Percentiles rank a stretch among this genome's conserved stretches.
Evolutionary conservation across 1,140 invertebrate genomes (phyloP).

Genomic region (Eriosoma lanigerum): DNA sequence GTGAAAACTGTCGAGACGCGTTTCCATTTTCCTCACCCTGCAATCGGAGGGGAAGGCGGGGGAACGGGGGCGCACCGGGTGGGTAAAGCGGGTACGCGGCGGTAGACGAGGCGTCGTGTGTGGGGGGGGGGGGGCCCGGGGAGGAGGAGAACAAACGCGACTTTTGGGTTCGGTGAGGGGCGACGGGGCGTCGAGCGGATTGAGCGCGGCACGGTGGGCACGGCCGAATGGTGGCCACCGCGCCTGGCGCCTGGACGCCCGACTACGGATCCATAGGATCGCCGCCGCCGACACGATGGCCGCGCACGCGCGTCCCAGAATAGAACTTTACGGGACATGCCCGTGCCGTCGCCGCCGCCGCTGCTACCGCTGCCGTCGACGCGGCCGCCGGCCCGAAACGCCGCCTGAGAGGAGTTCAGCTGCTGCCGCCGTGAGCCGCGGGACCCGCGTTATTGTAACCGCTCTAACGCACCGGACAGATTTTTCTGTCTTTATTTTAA

Average conservation of each 20-base stretch:
- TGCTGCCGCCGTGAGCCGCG: slow-evolving; percentile 51
- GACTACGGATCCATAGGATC: slow-evolving; percentile 47
- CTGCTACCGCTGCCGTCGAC: slow-evolving; percentile 9
- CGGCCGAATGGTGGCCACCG: slow-evolving; percentile 40
- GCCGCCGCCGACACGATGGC: slow-evolving; percentile 10
- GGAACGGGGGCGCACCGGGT: neutral
- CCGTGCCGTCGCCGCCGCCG: neutral
- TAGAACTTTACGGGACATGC: slow-evolving; percentile 41
- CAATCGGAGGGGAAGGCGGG: neutral
- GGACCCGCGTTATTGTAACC: slow-evolving; percentile 50
- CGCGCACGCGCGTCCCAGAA: slow-evolving; percentile 52
- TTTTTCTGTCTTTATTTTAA: slow-evolving; percentile 44
- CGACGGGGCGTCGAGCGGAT: neutral
- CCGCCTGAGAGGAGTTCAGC: slow-evolving; percentile 49
- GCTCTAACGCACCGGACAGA: slow-evolving; percentile 46
- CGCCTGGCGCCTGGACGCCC: slow-evolving; percentile 51
- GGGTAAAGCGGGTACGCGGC: neutral
- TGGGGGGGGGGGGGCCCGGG: neutral
- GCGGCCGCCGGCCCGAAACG: slow-evolving; percentile 46
- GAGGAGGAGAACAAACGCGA: neutral
- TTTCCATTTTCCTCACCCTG: neutral
- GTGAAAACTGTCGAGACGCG: neutral
- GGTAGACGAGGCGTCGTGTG: neutral
- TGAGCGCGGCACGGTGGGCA: neutral
- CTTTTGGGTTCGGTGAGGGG: too few species aligned